Conservation (phyloP, 2,888 invertebrate species). For the Mimumesa dahlbomi region DNA sequence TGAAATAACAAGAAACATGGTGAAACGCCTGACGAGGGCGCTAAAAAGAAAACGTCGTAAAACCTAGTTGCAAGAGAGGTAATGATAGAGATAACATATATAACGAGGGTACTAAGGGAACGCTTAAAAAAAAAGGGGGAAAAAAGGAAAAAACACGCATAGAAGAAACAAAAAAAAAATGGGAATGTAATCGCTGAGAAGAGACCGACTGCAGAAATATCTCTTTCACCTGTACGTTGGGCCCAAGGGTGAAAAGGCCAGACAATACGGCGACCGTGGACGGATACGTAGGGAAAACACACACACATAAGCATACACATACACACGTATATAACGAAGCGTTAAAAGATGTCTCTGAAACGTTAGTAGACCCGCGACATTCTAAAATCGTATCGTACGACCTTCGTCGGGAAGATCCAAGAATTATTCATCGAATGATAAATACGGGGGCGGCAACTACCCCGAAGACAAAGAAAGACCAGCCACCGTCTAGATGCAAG, state of each 20-base stretch:
- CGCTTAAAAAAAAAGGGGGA: no score
- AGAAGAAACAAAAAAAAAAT: conserved; percentile 15
- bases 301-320: no score
- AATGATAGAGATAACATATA: conserved; percentile 44
- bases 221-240: conserved; percentile 18
- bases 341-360: not conserved
- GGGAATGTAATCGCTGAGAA: conserved; percentile 44
- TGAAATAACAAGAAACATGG: conserved; percentile 39
- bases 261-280: not conserved
- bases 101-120: not conserved
- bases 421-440: conserved; percentile 54
- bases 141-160: conserved; percentile 12
- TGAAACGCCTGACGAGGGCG: conserved; percentile 16
- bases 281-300: not conserved
- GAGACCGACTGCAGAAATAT: conserved; percentile 31
- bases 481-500: conserved; percentile 34
- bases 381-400: conserved; percentile 10
- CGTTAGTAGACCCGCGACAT: no score
- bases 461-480: conserved; percentile 36
- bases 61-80: conserved; percentile 28
- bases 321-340: conserved; percentile 17
- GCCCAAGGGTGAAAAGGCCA: conserved; percentile 20
- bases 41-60: conserved; percentile 18
- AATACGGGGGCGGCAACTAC: conserved; percentile 20
- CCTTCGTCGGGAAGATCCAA: conserved; percentile 17